These are phyloP conservation scores for Erebia epiphron DNA, from an alignment of 2,888 invertebrate species.

Conservation along the genomic window DNA sequence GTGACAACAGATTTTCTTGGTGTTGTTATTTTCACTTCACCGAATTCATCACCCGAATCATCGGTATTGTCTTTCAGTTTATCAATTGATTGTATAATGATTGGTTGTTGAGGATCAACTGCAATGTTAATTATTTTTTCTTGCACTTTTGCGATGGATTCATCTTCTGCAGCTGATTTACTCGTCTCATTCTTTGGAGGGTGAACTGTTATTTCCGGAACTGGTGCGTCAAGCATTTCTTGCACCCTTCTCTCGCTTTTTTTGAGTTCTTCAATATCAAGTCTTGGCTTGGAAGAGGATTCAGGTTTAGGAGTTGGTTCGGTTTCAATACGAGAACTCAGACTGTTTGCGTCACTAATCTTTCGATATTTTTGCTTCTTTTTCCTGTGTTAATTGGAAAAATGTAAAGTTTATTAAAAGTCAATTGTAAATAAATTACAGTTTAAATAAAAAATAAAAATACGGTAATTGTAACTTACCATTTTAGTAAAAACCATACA, in stretches of 20 bases:
- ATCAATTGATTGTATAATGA: constrained; percentile 73
- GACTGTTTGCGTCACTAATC: constrained; percentile 62
- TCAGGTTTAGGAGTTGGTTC: constrained; percentile 52
- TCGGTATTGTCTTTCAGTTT: constrained; percentile 68
- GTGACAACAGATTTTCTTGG: constrained; percentile 79
- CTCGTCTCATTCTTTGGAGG: constrained; percentile 3
- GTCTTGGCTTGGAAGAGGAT: constrained; percentile 52
- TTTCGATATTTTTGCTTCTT: constrained; percentile 57
- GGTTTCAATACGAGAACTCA: constrained; percentile 55
- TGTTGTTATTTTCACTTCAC: constrained; percentile 55
- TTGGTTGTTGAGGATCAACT: constrained; percentile 52
- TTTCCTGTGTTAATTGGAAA: constrained; percentile 55
- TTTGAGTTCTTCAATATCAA: constrained; percentile 68
- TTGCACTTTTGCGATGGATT: constrained; percentile 33
- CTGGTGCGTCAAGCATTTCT: constrained; percentile 65
- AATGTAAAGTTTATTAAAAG: constrained; percentile 24
- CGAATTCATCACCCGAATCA: constrained; percentile 68
- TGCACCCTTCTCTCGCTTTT: constrained; percentile 68
- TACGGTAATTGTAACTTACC: constrained; percentile 49
- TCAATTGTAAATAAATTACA: constrained; percentile 41
- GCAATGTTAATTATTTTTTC: constrained; percentile 54
- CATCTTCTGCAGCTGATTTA: constrained; percentile 22
- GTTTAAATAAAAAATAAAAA: constrained; percentile 44
- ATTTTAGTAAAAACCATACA: constrained; percentile 65
- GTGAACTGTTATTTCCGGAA: constrained; percentile 45